phyloP scores from a whole-genome alignment of 2,888 invertebrate species.

The Rotaria socialis region DNA sequence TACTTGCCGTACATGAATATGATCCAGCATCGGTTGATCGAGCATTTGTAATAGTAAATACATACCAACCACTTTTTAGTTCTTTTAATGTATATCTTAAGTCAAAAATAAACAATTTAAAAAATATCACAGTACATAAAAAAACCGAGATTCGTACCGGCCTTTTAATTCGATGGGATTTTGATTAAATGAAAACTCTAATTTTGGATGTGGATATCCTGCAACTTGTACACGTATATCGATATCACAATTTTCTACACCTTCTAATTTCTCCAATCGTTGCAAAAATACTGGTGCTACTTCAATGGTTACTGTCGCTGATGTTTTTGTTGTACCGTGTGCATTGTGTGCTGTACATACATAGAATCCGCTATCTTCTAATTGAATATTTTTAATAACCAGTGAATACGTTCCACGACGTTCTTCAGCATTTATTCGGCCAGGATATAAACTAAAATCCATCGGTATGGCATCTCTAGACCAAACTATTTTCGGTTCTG shows the following conservation, averaged over 20 bases:
- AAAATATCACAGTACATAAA: no score
- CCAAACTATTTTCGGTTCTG: conserved; percentile 40
- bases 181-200: conserved; percentile 39
- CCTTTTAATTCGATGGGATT: conserved; percentile 10
- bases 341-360: conserved; percentile 42
- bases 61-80: conserved; percentile 62
- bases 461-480: conserved; percentile 37
- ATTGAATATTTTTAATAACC: conserved; percentile 41
- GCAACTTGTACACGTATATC: conserved; percentile 43
- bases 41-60: conserved; percentile 74
- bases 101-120: background rate
- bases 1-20: conserved; percentile 42
- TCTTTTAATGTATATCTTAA: conserved; percentile 9
- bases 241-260: conserved; percentile 45
- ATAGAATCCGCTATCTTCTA: conserved; percentile 44
- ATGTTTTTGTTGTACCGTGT: conserved; percentile 38
- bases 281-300: conserved; percentile 45
- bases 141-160: background rate
- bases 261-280: conserved; percentile 46
- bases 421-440: conserved; percentile 35
- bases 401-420: conserved; percentile 44
- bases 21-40: conserved; percentile 65
- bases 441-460: background rate
- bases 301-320: conserved; percentile 42
- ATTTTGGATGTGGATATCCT: conserved; percentile 40